A percentile compares a stretch with the other conserved stretches of the same genome.
These are phyloP conservation scores for Chymomyza caudatula DNA, from an alignment of 2,888 invertebrate genomes.

Conservation along the genomic window DNA sequence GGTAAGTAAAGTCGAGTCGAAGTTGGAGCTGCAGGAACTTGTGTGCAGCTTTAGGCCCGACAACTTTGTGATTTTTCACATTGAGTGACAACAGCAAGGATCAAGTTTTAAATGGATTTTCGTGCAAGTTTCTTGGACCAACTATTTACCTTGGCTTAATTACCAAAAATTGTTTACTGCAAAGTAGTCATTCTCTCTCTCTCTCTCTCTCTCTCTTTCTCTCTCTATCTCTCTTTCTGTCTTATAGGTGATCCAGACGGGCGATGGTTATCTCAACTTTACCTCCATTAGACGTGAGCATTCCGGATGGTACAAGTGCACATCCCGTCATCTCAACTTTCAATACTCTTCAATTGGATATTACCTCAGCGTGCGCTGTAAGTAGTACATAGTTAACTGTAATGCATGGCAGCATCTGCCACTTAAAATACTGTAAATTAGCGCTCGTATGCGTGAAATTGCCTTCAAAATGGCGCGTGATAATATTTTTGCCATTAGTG, in stretches of 20 bases:
- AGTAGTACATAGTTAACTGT: conserved; percentile 78
- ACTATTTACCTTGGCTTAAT: conserved; percentile 68
- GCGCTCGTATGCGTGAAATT: conserved; percentile 67
- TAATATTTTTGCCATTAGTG: conserved; percentile 71
- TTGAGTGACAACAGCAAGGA: conserved; percentile 38
- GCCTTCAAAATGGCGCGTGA: conserved; percentile 63
- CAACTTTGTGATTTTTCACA: conserved; percentile 40
- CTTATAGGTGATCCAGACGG: conserved; percentile 82
- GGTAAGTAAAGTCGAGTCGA: conserved; percentile 76
- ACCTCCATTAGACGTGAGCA: conserved; percentile 87
- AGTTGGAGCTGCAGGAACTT: conserved; percentile 10
- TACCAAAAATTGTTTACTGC: conserved; percentile 55
- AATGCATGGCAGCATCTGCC: neutral
- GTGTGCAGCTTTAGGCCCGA: conserved; percentile 10
- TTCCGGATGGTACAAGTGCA: conserved; percentile 96
- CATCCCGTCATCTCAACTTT: conserved; percentile 88
- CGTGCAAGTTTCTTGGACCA: conserved; percentile 60
- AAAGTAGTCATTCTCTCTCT: conserved; percentile 7
- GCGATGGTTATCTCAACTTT: conserved; percentile 91
- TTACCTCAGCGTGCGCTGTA: conserved; percentile 92
- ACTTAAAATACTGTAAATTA: conserved; percentile 36
- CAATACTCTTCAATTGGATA: conserved; percentile 94
- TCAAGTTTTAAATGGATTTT: conserved; percentile 71
- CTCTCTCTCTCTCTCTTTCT: no score
- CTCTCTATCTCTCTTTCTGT: no score